Percentiles rank a stretch among this genome's conserved stretches.
Evolutionary conservation across 2,113 vertebrate species (phyloP).

Genomic region (Polyodon spathula): DNA sequence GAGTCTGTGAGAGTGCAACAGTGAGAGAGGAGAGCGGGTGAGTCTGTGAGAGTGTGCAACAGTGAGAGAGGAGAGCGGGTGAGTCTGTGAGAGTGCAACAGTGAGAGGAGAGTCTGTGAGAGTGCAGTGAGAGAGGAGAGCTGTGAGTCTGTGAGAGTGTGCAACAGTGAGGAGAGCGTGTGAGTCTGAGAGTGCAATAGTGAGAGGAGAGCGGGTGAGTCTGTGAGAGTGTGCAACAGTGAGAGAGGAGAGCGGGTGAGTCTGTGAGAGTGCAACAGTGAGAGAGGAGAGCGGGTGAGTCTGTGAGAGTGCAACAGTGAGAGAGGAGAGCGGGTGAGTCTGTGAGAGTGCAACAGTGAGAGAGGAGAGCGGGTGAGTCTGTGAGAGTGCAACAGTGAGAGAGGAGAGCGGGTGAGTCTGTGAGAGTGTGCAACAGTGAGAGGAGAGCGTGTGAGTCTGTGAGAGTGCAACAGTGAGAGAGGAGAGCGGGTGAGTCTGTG

Average conservation of each 20-base stretch:
- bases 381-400: neutral
- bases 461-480: neutral
- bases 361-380: slow-evolving; percentile 12
- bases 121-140: slow-evolving; percentile 3
- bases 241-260: slow-evolving; percentile 11
- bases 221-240: neutral
- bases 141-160: neutral
- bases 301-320: neutral
- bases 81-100: neutral
- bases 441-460: slow-evolving; percentile 12
- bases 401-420: slow-evolving; percentile 11
- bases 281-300: slow-evolving; percentile 11
- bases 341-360: neutral
- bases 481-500: slow-evolving; percentile 13
- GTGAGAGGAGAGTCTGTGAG: too few relatives aligned
- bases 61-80: slow-evolving; percentile 11
- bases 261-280: neutral
- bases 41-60: neutral
- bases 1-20: neutral
- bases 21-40: slow-evolving; percentile 12
- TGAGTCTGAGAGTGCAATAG: neutral
- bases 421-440: neutral
- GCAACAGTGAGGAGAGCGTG: slow-evolving; percentile 4
- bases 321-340: slow-evolving; percentile 11
- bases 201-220: slow-evolving; percentile 12